These are phyloP conservation scores for Tauraco erythrolophus DNA, from an alignment of 2,113 vertebrate species.

Conservation along the genomic window DNA sequence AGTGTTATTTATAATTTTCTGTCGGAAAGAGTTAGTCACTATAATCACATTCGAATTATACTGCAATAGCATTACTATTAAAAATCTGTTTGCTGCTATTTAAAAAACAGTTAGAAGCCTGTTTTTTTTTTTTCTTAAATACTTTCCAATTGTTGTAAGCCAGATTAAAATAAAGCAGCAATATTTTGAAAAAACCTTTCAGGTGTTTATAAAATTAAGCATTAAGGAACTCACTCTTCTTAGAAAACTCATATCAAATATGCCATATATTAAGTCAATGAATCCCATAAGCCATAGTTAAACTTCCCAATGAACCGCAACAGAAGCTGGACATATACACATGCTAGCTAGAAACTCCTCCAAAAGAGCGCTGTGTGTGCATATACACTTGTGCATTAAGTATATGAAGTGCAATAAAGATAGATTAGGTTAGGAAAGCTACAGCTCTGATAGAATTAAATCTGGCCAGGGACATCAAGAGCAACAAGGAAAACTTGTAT, in stretches of 20 bases:
- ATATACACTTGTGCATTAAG: background rate
- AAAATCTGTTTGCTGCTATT: background rate
- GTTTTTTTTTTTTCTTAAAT: background rate
- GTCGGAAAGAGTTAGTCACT: conserved; percentile 6
- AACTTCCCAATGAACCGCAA: background rate
- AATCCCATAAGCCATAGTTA: background rate
- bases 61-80: background rate
- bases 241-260: background rate
- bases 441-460: no score
- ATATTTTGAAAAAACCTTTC: background rate
- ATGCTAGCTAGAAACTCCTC: background rate
- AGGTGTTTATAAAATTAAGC: background rate
- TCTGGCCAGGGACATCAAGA: no score
- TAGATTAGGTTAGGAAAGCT: no score
- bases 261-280: background rate
- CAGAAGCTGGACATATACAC: background rate
- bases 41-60: conserved; percentile 20
- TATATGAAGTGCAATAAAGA: background rate
- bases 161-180: background rate
- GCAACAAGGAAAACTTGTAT: no score
- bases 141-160: background rate
- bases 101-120: background rate
- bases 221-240: background rate
- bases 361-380: background rate
- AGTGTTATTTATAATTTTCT: background rate